Conservation (phyloP, 2,113 vertebrate species). For the Petaurus breviceps region DNA sequence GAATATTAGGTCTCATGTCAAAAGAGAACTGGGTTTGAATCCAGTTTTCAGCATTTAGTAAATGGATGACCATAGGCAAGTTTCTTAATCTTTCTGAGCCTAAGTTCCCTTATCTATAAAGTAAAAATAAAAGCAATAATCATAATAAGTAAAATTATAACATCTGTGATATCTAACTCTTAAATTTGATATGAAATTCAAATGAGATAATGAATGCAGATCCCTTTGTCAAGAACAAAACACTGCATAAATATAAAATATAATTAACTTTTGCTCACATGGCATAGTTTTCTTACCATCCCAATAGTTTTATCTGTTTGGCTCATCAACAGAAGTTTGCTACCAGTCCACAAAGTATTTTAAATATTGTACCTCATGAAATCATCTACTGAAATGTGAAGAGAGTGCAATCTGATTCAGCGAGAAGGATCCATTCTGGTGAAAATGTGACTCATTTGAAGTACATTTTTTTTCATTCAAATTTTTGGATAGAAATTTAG, state of each 20-base stretch:
- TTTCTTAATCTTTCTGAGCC: not conserved
- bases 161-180: not conserved
- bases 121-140: not conserved
- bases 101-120: not conserved
- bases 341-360: too few relatives aligned
- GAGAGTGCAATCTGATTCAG: not conserved
- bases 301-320: not conserved
- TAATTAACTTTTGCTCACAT: not conserved
- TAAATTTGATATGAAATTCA: not conserved
- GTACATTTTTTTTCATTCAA: not conserved
- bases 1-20: not conserved
- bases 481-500: not conserved
- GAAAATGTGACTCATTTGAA: not conserved
- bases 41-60: not conserved
- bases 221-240: not conserved
- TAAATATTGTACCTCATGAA: not conserved
- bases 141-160: not conserved
- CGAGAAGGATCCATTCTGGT: not conserved
- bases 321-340: too few relatives aligned
- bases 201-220: not conserved
- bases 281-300: not conserved
- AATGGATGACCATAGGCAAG: not conserved
- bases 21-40: not conserved
- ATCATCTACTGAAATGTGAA: not conserved
- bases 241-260: not conserved